phyloP scores from a whole-genome alignment of 2,797 vertebrate genomes.

The Syngnathus rostellatus region DNA sequence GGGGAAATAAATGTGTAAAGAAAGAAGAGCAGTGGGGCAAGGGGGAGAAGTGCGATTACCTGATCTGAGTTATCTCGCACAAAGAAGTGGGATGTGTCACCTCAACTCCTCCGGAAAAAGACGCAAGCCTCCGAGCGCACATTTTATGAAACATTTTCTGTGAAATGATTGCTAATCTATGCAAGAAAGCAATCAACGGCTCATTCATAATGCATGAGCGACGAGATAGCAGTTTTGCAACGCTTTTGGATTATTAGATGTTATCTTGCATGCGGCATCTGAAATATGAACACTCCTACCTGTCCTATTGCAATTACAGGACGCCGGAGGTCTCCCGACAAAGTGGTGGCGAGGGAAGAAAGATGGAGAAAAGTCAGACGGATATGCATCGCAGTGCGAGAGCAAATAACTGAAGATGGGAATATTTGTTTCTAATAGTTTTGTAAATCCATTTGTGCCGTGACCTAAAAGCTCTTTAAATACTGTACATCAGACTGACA shows the following conservation, averaged over 20 bases:
- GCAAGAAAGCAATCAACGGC: constrained; percentile 78
- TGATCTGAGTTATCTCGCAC: constrained; percentile 63
- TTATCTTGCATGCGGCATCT: constrained; percentile 71
- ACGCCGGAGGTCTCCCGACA: constrained; percentile 52
- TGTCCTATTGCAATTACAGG: constrained; percentile 69
- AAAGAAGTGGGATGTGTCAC: constrained; percentile 58
- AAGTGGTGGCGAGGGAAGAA: constrained; percentile 23
- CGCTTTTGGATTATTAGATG: constrained; percentile 77
- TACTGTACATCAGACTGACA: constrained; percentile 60
- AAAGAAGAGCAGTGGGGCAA: constrained; percentile 43
- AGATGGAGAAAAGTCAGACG: constrained; percentile 31
- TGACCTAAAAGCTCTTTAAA: constrained; percentile 60
- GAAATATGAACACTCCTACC: constrained; percentile 76
- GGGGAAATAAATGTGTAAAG: constrained; percentile 62
- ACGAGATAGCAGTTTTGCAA: constrained; percentile 70
- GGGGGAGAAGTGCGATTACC: constrained; percentile 57
- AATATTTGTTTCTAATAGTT: constrained; percentile 65
- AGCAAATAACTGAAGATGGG: constrained; percentile 48
- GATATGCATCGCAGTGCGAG: constrained; percentile 53
- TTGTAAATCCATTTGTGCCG: constrained; percentile 62
- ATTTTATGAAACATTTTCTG: constrained; percentile 69
- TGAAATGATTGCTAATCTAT: constrained; percentile 83
- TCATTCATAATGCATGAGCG: constrained; percentile 80
- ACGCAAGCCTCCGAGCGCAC: constrained; percentile 56
- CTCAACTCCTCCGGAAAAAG: constrained; percentile 58